A percentile compares a stretch with the other conserved stretches of the same genome.
These are phyloP conservation scores for Dendrolimus kikuchii DNA, from an alignment of 1,140 invertebrate genomes.

Conservation along the genomic window DNA sequence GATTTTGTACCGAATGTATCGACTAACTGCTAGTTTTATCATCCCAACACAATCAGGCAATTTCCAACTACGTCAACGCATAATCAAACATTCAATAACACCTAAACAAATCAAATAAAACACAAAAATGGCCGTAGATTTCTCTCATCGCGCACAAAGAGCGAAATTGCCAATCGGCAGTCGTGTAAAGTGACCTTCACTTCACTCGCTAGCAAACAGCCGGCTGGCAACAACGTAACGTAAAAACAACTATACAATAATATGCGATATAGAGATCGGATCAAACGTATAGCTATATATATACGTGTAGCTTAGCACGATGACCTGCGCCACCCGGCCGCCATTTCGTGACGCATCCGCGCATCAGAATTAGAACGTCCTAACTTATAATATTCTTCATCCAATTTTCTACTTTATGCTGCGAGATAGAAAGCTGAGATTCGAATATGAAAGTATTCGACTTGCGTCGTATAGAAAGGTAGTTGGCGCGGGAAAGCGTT, in stretches of 20 bases:
- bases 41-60: no score
- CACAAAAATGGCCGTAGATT: no score
- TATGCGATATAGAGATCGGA: slow-evolving; percentile 16
- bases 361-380: slow-evolving; percentile 7
- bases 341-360: slow-evolving; percentile 20
- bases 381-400: background rate
- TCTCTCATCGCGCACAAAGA: background rate
- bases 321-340: slow-evolving; percentile 18
- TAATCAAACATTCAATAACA: no score
- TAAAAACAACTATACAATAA: slow-evolving; percentile 13
- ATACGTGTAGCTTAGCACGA: slow-evolving; percentile 17
- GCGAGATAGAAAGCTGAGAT: slow-evolving; percentile 3
- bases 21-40: no score
- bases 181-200: slow-evolving; percentile 21
- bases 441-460: slow-evolving; percentile 3
- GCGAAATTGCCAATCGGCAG: slow-evolving; percentile 10
- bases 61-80: no score
- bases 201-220: slow-evolving; percentile 11
- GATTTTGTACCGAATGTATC: no score
- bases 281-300: slow-evolving; percentile 15
- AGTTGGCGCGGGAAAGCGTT: slow-evolving; percentile 20
- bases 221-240: slow-evolving; percentile 26
- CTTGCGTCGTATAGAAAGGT: slow-evolving; percentile 11
- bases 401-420: slow-evolving; percentile 7
- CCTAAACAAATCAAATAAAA: no score